These are phyloP conservation scores for Gephyroberyx darwinii DNA, from an alignment of 2,797 vertebrate species.

Conservation along the genomic window DNA sequence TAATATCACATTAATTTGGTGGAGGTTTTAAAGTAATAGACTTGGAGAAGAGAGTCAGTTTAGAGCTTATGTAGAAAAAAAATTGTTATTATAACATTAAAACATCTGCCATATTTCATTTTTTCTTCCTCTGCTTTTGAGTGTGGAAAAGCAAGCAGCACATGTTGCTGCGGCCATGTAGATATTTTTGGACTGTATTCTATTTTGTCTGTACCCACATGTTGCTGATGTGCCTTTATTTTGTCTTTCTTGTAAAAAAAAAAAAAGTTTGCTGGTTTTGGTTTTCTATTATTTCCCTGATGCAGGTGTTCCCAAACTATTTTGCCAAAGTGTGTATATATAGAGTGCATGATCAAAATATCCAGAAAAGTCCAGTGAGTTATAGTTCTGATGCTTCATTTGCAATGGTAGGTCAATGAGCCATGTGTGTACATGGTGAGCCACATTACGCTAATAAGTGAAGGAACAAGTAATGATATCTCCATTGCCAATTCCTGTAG, in stretches of 20 bases:
- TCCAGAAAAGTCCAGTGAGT: constrained; percentile 3
- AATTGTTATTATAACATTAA: constrained; percentile 34
- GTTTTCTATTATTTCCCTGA: constrained; percentile 15
- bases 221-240: constrained; percentile 65
- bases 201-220: constrained; percentile 44
- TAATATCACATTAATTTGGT: constrained; percentile 5
- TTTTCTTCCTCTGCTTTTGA: constrained; percentile 24
- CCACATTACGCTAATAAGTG: background rate
- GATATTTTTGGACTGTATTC: constrained; percentile 34
- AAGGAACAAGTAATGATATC: constrained; percentile 8
- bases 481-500: constrained; percentile 11
- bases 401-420: constrained; percentile 12
- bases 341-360: constrained; percentile 34
- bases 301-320: constrained; percentile 26
- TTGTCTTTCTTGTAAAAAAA: constrained; percentile 25
- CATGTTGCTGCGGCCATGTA: constrained; percentile 28
- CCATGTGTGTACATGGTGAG: background rate
- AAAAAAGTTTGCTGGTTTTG: background rate
- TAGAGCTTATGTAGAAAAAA: constrained; percentile 6
- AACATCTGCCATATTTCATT: constrained; percentile 48
- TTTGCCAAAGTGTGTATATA: constrained; percentile 49
- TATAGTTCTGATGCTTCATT: constrained; percentile 27
- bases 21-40: constrained; percentile 23
- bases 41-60: constrained; percentile 10
- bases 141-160: constrained; percentile 23